phyloP scores from a whole-genome alignment of 1,140 invertebrate genomes.

The Drosophila takahashii region DNA sequence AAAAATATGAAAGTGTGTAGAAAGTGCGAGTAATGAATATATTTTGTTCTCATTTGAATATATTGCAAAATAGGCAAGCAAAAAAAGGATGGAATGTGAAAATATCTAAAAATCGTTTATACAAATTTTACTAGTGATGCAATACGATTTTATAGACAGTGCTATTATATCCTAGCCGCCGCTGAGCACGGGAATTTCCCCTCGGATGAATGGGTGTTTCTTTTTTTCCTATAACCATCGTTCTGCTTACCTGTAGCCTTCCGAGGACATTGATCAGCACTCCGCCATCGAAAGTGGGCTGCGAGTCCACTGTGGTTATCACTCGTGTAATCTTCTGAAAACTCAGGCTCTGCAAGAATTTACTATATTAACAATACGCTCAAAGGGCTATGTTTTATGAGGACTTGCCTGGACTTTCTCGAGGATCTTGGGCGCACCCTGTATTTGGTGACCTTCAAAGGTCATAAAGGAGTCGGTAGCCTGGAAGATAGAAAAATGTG shows the following conservation, averaged over 20 bases:
- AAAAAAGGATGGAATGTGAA: too few species aligned
- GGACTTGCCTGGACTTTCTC: constrained; percentile 95
- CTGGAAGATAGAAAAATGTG: constrained; percentile 86
- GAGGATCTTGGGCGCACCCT: constrained; percentile 96
- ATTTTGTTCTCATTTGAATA: background rate
- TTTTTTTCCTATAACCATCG: too few species aligned
- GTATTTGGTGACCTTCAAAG: constrained; percentile 96
- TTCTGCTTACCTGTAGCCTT: constrained; percentile 92
- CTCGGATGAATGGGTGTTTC: background rate
- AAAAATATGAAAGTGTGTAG: background rate
- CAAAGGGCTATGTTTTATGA: too few species aligned
- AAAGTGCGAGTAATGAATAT: background rate
- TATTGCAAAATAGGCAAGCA: background rate
- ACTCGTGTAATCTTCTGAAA: constrained; percentile 97
- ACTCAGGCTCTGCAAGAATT: constrained; percentile 88
- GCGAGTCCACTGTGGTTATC: constrained; percentile 96
- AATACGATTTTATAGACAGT: constrained; percentile 5
- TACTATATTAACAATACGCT: background rate
- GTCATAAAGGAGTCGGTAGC: constrained; percentile 96
- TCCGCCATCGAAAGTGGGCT: constrained; percentile 97
- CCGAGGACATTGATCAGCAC: constrained; percentile 97
- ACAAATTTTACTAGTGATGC: background rate
- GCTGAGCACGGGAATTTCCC: background rate
- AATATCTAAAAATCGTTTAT: too few species aligned
- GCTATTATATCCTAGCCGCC: constrained; percentile 30